Conservation (phyloP, 2,113 vertebrate species). For the Gracilinanus agilis region DNA sequence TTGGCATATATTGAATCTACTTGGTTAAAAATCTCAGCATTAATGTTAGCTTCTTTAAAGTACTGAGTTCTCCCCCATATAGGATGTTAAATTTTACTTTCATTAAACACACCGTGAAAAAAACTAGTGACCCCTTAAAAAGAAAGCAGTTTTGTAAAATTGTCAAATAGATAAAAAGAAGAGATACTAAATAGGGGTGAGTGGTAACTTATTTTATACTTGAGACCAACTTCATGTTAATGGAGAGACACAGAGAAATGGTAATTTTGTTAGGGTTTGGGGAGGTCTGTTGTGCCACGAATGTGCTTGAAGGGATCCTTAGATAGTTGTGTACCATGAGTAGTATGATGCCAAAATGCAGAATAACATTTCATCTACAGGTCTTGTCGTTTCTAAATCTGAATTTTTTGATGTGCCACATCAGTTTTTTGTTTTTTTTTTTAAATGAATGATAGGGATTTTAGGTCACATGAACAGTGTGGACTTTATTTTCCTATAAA, state of each 20-base stretch:
- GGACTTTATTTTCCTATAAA: constrained; percentile 52
- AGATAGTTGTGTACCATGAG: constrained; percentile 28
- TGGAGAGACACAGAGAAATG: constrained; percentile 41
- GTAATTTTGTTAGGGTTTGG: not conserved
- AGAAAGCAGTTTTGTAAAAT: constrained; percentile 32
- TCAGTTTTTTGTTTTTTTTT: constrained; percentile 5
- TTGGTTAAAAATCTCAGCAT: constrained; percentile 64
- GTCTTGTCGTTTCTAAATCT: constrained; percentile 55
- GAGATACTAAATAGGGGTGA: constrained; percentile 18
- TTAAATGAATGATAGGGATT: constrained; percentile 52
- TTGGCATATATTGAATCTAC: constrained; percentile 44
- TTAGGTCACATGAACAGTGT: constrained; percentile 34
- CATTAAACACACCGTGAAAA: constrained; percentile 54
- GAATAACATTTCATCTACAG: constrained; percentile 40
- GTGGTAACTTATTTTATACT: constrained; percentile 48
- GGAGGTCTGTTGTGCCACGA: constrained; percentile 55
- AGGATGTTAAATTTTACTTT: constrained; percentile 49
- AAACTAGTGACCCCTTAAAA: constrained; percentile 47
- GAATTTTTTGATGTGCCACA: constrained; percentile 57
- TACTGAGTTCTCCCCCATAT: constrained; percentile 36
- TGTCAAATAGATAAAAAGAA: constrained; percentile 51
- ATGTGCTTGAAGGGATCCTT: constrained; percentile 48
- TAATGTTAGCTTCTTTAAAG: constrained; percentile 64
- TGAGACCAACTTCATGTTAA: constrained; percentile 48
- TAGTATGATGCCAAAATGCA: constrained; percentile 68